Evolutionary conservation across 2,888 invertebrate species (phyloP), one percentile per base, ranked within the genome.

Genomic region (Clistopyga incitator): DNA sequence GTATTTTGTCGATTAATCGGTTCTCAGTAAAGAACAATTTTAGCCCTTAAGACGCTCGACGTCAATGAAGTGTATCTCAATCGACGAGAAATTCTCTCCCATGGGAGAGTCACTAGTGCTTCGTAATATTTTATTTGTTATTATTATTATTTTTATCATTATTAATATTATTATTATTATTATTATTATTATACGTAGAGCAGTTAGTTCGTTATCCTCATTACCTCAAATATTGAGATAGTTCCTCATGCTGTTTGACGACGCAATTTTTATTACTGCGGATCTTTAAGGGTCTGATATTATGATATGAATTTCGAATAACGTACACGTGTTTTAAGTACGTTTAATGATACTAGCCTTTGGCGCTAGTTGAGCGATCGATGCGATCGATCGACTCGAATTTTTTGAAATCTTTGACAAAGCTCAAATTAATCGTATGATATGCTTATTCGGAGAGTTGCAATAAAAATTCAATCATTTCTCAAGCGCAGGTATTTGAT

Each of bases 171-270:
- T 61, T 71, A 71, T 64, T 29, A 56, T 56, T 56, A 56, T 59
- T 82, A 68, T 77, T 72, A 71, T 85, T 84, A 75, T 64, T 64
- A 52, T 52, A 76, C 80, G 77, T 34, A 68, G 54, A 61, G 65
- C 50, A 72, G 64, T 86, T 90, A 90, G 88, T 85, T 84, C 86
- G 84, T 89, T 90, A 86, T 88, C 87, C 84, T 89, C 88, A 91
- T 92, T 92, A 92, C 92, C 92, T 92, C 92, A 90, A 88, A 87
- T 88, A 88, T 89, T 89, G 90, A 90, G 89, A 92, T 87, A 91
- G 91, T 91, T 91, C 91, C 92, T 91, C 88, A 86, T 86, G 87
- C 78, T 64, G 81, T 85, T 84, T 75, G 72, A 77, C 77, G 68
- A 78, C 71, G 68, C 65, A 75, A 78, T 68, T 61, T 68, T 65